Base-by-base conservation (phyloP, 2,888 invertebrate genomes). In the Sesia apiformis region DNA sequence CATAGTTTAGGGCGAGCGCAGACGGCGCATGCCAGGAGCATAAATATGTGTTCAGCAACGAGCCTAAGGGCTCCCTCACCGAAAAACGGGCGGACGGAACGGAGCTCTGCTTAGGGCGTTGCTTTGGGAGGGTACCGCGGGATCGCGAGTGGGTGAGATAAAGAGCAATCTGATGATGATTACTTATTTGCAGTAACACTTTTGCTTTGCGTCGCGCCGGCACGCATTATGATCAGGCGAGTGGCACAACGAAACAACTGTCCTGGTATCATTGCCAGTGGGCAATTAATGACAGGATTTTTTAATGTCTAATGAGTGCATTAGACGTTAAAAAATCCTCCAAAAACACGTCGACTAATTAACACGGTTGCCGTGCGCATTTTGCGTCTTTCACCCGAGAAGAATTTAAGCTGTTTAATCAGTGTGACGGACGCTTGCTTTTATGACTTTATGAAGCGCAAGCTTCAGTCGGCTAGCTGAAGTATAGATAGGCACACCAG, bases 161-260 rank as follows among this genome's bases (percentile, higher is more conserved):
- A 23, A 23, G 1, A 23, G 2, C 23, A 23, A 23, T 23, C 23
- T 23, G 23, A 23, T 23, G 23, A 23, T 23, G 23, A 23, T 23
- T 23, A 23, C 23, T 23, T 23, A 23, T 23, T 62, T 60, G 63
- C 57, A 57, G 63, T 60, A 58, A 60, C 54, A 43, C 7, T 43
- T 23, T 61, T 53, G 59, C 59, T 60, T 74, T 63, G 76, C 76
- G 72, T 76, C 61, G 54, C 58, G 63, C 58, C 66, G 68, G 72
- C 73, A 77, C 77, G 80, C 80, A 76, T 78, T 76, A 73, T 78
- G 71, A 73, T 70, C 81, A 78, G 58, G 66, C 76, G 55, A 54
- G 56, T 55, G 39, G 56, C 56, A 56, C 53, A 55, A 70, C 69
- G 66, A 64, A 70, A 73, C 75, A 74, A 69, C 72, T 74, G 74